A percentile compares a stretch with the other conserved stretches of the same genome.
These are phyloP conservation scores for Mionectes olivaceus DNA, from an alignment of 2,797 vertebrate genomes.

Conservation along the genomic window DNA sequence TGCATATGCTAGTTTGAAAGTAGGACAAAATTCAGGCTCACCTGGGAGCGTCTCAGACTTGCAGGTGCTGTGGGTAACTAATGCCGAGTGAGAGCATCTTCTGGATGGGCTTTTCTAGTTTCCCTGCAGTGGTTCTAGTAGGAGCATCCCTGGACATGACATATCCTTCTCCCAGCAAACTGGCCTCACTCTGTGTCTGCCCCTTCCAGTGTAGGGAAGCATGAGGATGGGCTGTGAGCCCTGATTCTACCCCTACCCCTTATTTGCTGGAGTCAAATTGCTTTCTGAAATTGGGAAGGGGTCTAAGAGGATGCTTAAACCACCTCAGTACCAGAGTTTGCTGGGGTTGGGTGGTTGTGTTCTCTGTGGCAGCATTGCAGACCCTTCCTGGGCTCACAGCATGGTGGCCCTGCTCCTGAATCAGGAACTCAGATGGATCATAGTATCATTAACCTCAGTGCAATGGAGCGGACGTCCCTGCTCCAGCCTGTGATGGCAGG, in stretches of 20 bases:
- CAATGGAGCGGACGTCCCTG: background rate
- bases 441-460: background rate
- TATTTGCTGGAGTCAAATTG: background rate
- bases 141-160: background rate
- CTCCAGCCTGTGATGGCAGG: background rate
- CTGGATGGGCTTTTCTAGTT: background rate
- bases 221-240: background rate
- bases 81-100: background rate
- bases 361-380: rapidly evolving
- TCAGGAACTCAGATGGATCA: rapidly evolving
- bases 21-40: background rate
- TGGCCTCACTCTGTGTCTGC: background rate
- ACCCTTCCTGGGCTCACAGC: rapidly evolving
- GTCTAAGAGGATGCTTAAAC: background rate
- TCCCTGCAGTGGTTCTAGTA: background rate
- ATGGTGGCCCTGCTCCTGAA: background rate
- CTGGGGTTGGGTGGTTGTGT: background rate
- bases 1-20: background rate
- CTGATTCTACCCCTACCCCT: background rate
- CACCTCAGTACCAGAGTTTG: rapidly evolving
- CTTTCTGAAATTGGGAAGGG: background rate
- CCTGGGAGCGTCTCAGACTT: background rate
- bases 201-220: background rate
- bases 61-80: background rate
- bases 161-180: background rate